Evolutionary conservation across 1,140 invertebrate species (phyloP), one percentile per base, ranked within the genome.

Genomic region (Bicyclus anynana): DNA sequence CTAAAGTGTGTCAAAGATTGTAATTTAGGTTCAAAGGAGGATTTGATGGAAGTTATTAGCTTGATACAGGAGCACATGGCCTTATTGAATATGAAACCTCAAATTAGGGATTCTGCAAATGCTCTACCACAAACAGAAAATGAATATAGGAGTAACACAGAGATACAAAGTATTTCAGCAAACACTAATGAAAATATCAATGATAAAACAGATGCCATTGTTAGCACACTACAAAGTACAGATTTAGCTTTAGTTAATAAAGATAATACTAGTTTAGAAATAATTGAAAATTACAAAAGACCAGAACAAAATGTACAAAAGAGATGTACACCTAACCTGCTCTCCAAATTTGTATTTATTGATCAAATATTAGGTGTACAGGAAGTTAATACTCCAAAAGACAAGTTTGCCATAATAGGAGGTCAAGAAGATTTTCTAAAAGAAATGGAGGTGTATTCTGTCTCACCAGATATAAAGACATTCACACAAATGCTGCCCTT

Each of bases 391-490:
- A 85, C 87, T 33, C 73, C 91, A 13, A 90, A 92, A 69, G 94
- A 95, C 76, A 90, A 93, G 55, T 91, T 98, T 68, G 82, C 94
- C 33, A 77, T 97, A n/a, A 82, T 98, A 49, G 97, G 97, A 17
- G 96, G 97, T 4, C 75, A 92, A 35, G 87, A 90, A 2, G 93
- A 93, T n/a, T 92, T 97, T 68, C 75, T 98, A 6, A 74, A 91
- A 47, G 89, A 92, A 64, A 97, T 98, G 95, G 75, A 91, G 44
- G 62, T 74, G 0, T 87, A 93, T 72, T 85, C 89, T 14, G 91
- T 95, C 0, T 82, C 84, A 23, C 96, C 97, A 2, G 89, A 96
- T 84, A 91, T 94, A 3, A 95, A 95, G 84, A 96, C 94, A 14
- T 92, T 96, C 53, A 94, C 94, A 2, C 91, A 93, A 71, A 85